Conservation (phyloP, 2,113 vertebrate species). For the Thunnus maccoyii region DNA sequence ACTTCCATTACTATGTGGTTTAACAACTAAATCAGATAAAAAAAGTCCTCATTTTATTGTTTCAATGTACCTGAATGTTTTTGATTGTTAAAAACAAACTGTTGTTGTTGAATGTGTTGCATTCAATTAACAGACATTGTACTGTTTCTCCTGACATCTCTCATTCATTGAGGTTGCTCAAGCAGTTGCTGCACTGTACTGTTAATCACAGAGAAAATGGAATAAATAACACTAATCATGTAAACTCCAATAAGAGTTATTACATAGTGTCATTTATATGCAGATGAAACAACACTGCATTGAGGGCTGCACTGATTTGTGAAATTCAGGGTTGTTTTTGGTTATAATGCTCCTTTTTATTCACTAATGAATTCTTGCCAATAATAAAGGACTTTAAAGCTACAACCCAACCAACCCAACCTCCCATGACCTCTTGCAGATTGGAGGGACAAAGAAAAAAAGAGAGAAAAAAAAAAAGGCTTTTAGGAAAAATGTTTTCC, state of each 20-base stretch:
- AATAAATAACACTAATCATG: constrained; percentile 35
- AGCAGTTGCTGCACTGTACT: constrained; percentile 6
- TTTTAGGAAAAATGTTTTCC: constrained; percentile 54
- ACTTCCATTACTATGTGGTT: background rate
- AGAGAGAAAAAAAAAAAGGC: constrained; percentile 39
- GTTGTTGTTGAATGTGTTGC: constrained; percentile 15
- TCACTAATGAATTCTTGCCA: background rate
- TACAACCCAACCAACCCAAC: background rate
- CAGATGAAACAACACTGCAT: constrained; percentile 5
- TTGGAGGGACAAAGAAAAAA: background rate
- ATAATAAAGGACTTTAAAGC: background rate
- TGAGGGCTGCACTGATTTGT: constrained; percentile 16
- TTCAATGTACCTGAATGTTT: constrained; percentile 11
- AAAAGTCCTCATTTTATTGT: background rate
- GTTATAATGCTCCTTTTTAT: background rate
- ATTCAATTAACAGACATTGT: constrained; percentile 9
- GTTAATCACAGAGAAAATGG: constrained; percentile 50
- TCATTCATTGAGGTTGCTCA: constrained; percentile 29
- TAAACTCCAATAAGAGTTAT: constrained; percentile 23
- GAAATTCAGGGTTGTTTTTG: background rate
- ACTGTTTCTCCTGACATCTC: constrained; percentile 11
- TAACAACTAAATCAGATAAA: background rate
- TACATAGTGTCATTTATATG: constrained; percentile 20
- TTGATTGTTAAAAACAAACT: constrained; percentile 14
- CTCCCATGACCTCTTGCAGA: background rate